phyloP scores from a whole-genome alignment of 2,888 invertebrate species.

The Incurvaria masculella region DNA sequence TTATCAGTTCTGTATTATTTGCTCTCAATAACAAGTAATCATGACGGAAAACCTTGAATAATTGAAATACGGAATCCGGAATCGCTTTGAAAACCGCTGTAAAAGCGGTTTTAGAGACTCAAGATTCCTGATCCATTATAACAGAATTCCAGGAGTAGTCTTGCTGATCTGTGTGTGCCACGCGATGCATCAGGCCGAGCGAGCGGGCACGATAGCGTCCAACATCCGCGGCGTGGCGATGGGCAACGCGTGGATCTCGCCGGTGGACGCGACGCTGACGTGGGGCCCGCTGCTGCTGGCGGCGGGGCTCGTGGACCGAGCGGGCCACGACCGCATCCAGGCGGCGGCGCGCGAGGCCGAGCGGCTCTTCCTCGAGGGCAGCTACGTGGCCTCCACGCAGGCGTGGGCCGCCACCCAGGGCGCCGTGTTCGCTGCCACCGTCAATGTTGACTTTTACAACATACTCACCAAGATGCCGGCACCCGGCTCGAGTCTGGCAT shows the following conservation, averaged over 20 bases:
- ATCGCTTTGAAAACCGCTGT: too few species aligned
- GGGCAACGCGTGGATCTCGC: conserved; percentile 90
- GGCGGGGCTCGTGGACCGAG: conserved; percentile 68
- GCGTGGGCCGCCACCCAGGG: conserved; percentile 65
- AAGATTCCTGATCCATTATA: too few species aligned
- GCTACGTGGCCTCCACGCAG: conserved; percentile 59
- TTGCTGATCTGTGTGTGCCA: background rate
- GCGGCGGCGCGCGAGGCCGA: conserved; percentile 54
- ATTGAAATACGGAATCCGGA: too few species aligned
- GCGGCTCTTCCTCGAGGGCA: conserved; percentile 51
- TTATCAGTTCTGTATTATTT: too few species aligned
- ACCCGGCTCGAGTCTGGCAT: too few species aligned
- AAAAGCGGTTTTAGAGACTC: too few species aligned
- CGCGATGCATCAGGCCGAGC: conserved; percentile 52
- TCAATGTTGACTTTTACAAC: conserved; percentile 77
- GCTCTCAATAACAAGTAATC: too few species aligned
- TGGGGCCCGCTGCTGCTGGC: conserved; percentile 80
- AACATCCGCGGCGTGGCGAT: conserved; percentile 77
- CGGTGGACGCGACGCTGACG: conserved; percentile 76
- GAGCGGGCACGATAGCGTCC: conserved; percentile 57
- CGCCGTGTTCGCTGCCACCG: conserved; percentile 59
- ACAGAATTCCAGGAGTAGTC: too few species aligned
- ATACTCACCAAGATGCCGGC: conserved; percentile 56
- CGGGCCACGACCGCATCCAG: conserved; percentile 60
- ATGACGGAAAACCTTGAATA: too few species aligned